Evolutionary conservation across 2,113 vertebrate genomes (phyloP).

Genomic region (Grus americana): DNA sequence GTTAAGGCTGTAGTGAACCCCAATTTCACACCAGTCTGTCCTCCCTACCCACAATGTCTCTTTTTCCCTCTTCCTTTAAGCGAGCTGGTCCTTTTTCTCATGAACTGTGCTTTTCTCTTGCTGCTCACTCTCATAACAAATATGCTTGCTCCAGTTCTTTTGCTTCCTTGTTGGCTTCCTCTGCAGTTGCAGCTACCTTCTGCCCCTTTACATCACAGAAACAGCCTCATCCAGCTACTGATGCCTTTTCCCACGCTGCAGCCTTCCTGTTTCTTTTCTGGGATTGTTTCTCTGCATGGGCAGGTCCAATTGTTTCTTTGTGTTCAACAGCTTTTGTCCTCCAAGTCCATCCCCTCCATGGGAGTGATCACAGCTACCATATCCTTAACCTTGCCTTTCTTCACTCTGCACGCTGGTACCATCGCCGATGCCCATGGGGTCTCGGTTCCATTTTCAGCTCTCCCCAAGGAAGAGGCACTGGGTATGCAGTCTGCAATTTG

Average conservation of each 20-base stretch:
- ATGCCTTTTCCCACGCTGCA: neutral
- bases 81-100: neutral
- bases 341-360: neutral
- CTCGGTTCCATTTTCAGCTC: neutral
- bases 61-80: neutral
- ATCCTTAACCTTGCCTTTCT: neutral
- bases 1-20: neutral
- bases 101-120: neutral
- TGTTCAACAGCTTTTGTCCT: neutral
- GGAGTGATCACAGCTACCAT: neutral
- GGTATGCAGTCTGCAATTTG: accelerated
- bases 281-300: neutral
- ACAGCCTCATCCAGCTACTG: neutral
- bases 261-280: neutral
- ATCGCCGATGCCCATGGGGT: neutral
- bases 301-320: accelerated
- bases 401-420: neutral
- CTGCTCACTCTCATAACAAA: neutral
- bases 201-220: neutral
- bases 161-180: neutral
- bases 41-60: neutral
- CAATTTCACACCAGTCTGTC: neutral
- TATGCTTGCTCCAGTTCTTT: neutral
- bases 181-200: neutral
- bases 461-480: neutral